These are phyloP conservation scores for Ophioninae sp. DNA, from an alignment of 2,888 invertebrate genomes.

Conservation along the genomic window DNA sequence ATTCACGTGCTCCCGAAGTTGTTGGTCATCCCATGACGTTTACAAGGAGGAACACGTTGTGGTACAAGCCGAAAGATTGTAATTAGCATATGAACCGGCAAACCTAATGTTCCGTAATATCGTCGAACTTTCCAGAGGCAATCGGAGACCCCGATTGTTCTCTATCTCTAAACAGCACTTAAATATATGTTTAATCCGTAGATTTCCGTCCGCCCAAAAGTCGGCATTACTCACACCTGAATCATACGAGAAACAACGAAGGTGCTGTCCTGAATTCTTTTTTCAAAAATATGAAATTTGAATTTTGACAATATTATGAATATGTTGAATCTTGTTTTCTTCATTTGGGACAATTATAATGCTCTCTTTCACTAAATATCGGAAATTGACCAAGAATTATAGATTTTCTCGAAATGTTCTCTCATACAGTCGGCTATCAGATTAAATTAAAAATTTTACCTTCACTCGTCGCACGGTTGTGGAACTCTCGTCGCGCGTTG, in stretches of 20 bases:
- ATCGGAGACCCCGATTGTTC: constrained; percentile 24
- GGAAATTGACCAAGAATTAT: neutral
- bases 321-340: neutral
- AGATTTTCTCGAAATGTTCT: neutral
- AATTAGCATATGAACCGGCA: constrained; percentile 61
- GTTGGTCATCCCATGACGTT: constrained; percentile 89
- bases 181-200: constrained; percentile 53
- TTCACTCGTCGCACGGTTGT: constrained; percentile 48
- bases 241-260: constrained; percentile 45
- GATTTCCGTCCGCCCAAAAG: constrained; percentile 61
- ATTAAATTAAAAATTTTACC: constrained; percentile 44
- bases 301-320: neutral
- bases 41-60: constrained; percentile 87
- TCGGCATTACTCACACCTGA: constrained; percentile 28
- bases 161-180: constrained; percentile 18
- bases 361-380: neutral
- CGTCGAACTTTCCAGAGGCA: constrained; percentile 38
- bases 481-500: constrained; percentile 30
- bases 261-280: constrained; percentile 20
- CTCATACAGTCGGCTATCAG: neutral
- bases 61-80: constrained; percentile 87
- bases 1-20: constrained; percentile 92
- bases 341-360: neutral
- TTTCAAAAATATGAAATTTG: neutral
- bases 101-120: constrained; percentile 7